Evolutionary conservation across 2,797 vertebrate genomes (phyloP).

Genomic region (Amniataba percoides): DNA sequence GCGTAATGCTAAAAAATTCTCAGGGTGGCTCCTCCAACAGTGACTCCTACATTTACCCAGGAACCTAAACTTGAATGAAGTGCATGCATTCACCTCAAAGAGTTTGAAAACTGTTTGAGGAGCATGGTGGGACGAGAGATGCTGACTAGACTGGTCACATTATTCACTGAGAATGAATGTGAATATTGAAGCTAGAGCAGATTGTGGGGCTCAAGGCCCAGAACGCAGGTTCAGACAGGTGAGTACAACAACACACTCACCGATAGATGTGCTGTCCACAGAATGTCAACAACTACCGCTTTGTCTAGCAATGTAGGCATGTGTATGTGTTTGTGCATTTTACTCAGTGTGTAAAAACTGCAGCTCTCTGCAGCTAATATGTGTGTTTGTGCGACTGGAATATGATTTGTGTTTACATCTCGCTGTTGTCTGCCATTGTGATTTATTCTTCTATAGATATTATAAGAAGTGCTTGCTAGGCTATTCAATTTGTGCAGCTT

Average conservation of each 20-base stretch:
- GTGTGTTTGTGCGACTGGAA: neutral
- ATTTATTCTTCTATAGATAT: neutral
- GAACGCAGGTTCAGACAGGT: neutral
- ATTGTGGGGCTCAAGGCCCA: neutral
- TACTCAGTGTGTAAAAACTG: neutral
- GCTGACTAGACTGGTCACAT: neutral
- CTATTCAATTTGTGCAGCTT: neutral
- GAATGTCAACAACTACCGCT: neutral
- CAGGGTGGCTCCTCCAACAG: neutral
- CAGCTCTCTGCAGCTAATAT: neutral
- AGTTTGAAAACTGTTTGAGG: slow-evolving; percentile 2
- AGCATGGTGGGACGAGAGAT: neutral
- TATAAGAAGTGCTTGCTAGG: too few relatives aligned
- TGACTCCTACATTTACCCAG: neutral
- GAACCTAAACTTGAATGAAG: neutral
- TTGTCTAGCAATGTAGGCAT: neutral
- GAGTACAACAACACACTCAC: neutral
- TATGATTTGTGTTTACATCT: neutral
- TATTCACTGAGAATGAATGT: neutral
- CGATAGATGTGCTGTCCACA: neutral
- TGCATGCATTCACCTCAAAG: neutral
- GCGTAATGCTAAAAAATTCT: neutral
- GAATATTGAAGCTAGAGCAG: neutral
- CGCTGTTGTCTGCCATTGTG: too few relatives aligned
- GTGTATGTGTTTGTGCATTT: neutral